Evolutionary conservation across 2,888 invertebrate genomes (phyloP).

Genomic region (Odontomyia ornata): DNA sequence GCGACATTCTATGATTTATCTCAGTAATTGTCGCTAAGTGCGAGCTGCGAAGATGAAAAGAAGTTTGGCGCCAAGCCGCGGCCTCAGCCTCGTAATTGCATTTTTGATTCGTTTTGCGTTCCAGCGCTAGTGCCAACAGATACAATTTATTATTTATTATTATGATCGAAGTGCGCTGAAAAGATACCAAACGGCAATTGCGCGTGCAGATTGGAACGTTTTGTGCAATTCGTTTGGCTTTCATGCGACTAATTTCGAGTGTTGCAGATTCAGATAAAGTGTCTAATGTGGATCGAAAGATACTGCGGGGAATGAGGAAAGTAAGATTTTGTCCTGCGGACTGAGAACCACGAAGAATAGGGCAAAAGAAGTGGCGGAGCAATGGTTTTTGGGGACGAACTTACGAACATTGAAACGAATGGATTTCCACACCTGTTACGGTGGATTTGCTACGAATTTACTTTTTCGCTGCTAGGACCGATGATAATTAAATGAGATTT

Average conservation of each 20-base stretch:
- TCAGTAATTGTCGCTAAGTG: constrained; percentile 36
- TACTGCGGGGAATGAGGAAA: not conserved
- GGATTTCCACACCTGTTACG: constrained; percentile 44
- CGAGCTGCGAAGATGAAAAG: constrained; percentile 25
- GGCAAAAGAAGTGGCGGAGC: not conserved
- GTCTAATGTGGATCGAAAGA: not conserved
- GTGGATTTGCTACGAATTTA: constrained; percentile 25
- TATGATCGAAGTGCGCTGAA: not conserved
- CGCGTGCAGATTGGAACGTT: not conserved
- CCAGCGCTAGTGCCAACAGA: not conserved
- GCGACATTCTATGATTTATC: constrained; percentile 34
- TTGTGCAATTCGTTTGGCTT: not conserved
- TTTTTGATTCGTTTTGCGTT: constrained; percentile 21
- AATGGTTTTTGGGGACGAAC: constrained; percentile 37
- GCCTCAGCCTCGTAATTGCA: not conserved
- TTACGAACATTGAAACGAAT: constrained; percentile 42
- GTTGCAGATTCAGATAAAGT: not conserved
- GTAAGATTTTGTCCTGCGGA: not conserved
- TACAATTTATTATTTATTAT: constrained; percentile 8
- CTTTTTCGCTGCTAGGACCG: constrained; percentile 30
- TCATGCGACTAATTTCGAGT: not conserved
- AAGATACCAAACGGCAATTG: constrained; percentile 7
- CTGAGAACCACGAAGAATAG: not conserved
- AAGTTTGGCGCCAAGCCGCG: constrained; percentile 30
- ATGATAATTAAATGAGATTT: constrained; percentile 42